These are phyloP conservation scores for Chironomus tentans DNA, from an alignment of 2,888 invertebrate species.

Conservation along the genomic window DNA sequence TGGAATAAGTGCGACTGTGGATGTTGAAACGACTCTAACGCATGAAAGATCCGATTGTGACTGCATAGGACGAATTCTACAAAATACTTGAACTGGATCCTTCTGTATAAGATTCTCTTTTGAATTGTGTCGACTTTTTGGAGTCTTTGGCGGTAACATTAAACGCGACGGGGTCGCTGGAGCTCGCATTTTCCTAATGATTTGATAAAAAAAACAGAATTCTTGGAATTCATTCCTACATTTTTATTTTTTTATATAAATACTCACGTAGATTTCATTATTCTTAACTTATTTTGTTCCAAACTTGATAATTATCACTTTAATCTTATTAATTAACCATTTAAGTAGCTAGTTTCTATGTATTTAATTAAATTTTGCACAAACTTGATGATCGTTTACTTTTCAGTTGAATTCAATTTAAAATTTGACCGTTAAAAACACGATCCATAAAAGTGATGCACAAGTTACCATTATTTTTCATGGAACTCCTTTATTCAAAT, in stretches of 20 bases:
- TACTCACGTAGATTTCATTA: conserved; percentile 21
- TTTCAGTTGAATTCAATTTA: neutral
- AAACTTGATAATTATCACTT: neutral
- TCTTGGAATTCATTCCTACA: too few relatives aligned
- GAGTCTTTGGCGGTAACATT: conserved; percentile 24
- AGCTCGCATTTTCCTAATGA: neutral
- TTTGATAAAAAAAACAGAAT: neutral
- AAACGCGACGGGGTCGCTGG: conserved; percentile 14
- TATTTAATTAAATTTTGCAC: neutral
- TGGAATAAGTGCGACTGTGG: conserved; percentile 55
- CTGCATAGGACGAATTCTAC: conserved; percentile 72
- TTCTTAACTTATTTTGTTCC: neutral
- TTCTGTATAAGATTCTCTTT: conserved; percentile 36
- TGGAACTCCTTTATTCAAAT: neutral
- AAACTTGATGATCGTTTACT: neutral
- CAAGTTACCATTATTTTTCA: too few relatives aligned
- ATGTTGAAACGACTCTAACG: conserved; percentile 59
- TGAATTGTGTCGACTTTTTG: conserved; percentile 21
- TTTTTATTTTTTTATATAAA: neutral
- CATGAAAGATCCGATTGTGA: conserved; percentile 56
- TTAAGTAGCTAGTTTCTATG: neutral
- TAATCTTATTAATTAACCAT: neutral
- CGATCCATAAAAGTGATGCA: neutral
- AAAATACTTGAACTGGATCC: conserved; percentile 83
- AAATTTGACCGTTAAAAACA: neutral